Evolutionary conservation across 2,888 invertebrate species (phyloP), one percentile per base, ranked within the genome.

Genomic region (Sarcophaga rosellei): DNA sequence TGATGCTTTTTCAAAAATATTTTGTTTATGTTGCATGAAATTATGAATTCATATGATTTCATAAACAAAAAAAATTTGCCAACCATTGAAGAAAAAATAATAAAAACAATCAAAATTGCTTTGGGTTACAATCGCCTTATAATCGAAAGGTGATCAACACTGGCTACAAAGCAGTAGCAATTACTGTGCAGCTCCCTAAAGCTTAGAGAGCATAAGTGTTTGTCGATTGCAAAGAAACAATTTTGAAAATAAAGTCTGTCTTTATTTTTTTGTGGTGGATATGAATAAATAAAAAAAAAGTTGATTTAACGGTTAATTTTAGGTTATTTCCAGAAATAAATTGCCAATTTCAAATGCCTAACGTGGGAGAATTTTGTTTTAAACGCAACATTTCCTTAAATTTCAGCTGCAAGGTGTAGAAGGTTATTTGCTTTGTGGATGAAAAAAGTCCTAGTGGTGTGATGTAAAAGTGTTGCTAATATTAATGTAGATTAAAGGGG

Each of bases 61-160:
- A 45, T 4, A 61, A 21, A 61, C n/a, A 74, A 74, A 10, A 62
- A 20, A 65, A 57, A 35, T 47, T 47, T 1, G 47, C 47, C 47
- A 44, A 3, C 21, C 11, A 21, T 12, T 1, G n/a, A 25, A 35
- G 17, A 53, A 20, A 61, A 74, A 72, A 44, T 4, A 20, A 61
- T 61, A 20, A 81, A 59, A 25, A 25, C 1, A 44, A 76, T 53
- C 23, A 44, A 72, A 82, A 47, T 72, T 6, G 76, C 76, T 76
- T 70, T 25, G 45, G 59, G 70, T 81, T 81, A 81, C 76, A 72
- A 63, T 72, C 65, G n/a, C 12, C n/a, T 65, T 53, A 61, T 68
- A 82, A 82, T 82, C 77, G 77, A 77, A 47, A 82, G 72, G 77
- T 77, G 72, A 77, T 77, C 77, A 82, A 65, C 65, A 76, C 76